These are phyloP conservation scores for Tipula helvola DNA, from an alignment of 2,888 invertebrate genomes.

Conservation along the genomic window DNA sequence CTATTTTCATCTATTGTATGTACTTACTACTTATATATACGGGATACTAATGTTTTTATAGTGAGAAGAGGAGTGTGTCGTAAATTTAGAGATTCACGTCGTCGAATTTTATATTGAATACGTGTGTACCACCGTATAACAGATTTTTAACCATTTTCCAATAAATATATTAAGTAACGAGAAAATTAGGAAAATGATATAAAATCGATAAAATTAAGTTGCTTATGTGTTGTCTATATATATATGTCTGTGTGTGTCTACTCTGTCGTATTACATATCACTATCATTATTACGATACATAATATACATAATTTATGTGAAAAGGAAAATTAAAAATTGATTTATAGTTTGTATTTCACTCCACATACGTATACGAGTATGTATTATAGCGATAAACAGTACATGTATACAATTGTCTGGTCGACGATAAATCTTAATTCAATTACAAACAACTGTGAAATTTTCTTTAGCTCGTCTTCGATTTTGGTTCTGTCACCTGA, in stretches of 20 bases:
- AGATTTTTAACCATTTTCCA: neutral
- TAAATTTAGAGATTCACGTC: neutral
- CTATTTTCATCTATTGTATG: neutral
- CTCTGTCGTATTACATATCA: neutral
- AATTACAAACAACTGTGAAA: neutral
- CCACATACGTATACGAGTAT: neutral
- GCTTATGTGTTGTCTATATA: neutral
- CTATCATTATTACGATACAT: neutral
- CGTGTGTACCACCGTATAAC: neutral
- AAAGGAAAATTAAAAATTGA: neutral
- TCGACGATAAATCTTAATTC: neutral
- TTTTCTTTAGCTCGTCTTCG: neutral
- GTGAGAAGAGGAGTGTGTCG: neutral
- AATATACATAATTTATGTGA: neutral
- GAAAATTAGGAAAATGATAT: neutral
- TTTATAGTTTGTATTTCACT: neutral
- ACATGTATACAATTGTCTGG: neutral
- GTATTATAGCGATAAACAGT: too few species aligned
- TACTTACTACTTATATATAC: neutral
- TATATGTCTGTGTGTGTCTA: neutral
- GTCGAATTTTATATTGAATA: neutral
- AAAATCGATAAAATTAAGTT: constrained; percentile 4
- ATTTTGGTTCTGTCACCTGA: neutral
- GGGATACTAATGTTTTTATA: neutral
- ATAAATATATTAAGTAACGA: neutral